Evolutionary conservation across 2,797 vertebrate species (phyloP).

Genomic region (Parauchenoglanis ngamensis): DNA sequence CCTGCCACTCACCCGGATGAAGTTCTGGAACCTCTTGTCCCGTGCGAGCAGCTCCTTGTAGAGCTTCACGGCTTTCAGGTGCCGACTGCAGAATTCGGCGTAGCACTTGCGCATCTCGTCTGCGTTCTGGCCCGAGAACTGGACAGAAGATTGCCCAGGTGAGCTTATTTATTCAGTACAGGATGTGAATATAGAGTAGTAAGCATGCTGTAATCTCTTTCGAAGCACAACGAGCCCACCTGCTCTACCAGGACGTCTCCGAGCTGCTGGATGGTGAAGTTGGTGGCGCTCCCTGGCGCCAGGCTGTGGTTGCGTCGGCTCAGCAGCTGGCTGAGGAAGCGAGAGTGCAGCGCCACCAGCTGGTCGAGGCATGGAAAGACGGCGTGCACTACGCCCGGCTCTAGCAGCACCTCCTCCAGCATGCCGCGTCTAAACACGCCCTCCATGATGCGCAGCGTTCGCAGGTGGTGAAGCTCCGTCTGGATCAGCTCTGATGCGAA

Average conservation of each 20-base stretch:
- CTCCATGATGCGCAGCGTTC: constrained; percentile 90
- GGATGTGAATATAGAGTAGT: too few species aligned
- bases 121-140: constrained; percentile 86
- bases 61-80: constrained; percentile 86
- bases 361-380: constrained; percentile 90
- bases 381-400: constrained; percentile 76
- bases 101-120: constrained; percentile 89
- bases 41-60: constrained; percentile 88
- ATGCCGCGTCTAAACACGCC: constrained; percentile 85
- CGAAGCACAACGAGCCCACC: constrained; percentile 63
- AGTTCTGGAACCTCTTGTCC: constrained; percentile 90
- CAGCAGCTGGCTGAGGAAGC: constrained; percentile 83
- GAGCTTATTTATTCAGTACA: background rate
- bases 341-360: constrained; percentile 81
- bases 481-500: constrained; percentile 85
- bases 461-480: constrained; percentile 89
- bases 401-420: constrained; percentile 88
- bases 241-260: constrained; percentile 86
- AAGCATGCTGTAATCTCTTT: background rate
- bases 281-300: constrained; percentile 77
- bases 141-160: background rate
- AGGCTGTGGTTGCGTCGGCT: constrained; percentile 79
- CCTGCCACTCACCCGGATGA: constrained; percentile 82
- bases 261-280: constrained; percentile 86
- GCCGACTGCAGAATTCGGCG: constrained; percentile 88